Evolutionary conservation across 1,140 invertebrate species (phyloP).

Genomic region (Drosophila ananassae): DNA sequence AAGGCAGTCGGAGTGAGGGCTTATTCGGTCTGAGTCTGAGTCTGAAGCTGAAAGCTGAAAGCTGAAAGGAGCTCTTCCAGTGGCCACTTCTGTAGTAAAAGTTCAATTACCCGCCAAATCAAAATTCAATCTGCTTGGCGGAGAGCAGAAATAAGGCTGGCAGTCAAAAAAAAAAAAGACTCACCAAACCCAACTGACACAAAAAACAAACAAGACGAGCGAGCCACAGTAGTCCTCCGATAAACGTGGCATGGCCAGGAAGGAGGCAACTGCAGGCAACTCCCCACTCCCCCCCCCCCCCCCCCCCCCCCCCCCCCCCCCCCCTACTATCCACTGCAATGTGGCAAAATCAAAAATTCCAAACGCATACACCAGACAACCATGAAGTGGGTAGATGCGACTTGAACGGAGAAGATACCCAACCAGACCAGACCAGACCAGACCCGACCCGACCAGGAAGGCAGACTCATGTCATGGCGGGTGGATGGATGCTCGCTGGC

Average conservation of each 20-base stretch:
- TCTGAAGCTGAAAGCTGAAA: neutral
- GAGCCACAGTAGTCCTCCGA: slow-evolving; percentile 36
- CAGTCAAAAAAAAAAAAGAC: slow-evolving; percentile 7
- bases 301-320: too few species aligned
- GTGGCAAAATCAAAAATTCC: slow-evolving; percentile 81
- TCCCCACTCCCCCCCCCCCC: too few species aligned
- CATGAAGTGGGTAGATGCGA: slow-evolving; percentile 57
- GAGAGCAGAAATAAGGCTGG: slow-evolving; percentile 44
- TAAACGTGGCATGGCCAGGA: slow-evolving; percentile 1
- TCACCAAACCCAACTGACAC: slow-evolving; percentile 1
- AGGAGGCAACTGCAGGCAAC: slow-evolving; percentile 6
- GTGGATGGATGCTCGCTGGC: slow-evolving; percentile 51
- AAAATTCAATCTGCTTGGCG: slow-evolving; percentile 76
- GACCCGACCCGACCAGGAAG: neutral
- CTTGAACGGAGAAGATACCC: neutral
- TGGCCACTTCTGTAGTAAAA: slow-evolving; percentile 69
- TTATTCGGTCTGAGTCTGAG: neutral
- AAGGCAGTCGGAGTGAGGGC: neutral
- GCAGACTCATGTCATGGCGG: slow-evolving; percentile 65
- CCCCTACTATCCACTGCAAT: slow-evolving; percentile 52
- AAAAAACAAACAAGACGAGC: slow-evolving; percentile 48
- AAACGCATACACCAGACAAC: slow-evolving; percentile 79
- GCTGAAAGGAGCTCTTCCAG: slow-evolving; percentile 1
- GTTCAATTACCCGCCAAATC: slow-evolving; percentile 81
- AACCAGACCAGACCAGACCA: too few species aligned